These are phyloP conservation scores for Lithodes maja DNA, from an alignment of 2,888 invertebrate species.

Conservation along the genomic window DNA sequence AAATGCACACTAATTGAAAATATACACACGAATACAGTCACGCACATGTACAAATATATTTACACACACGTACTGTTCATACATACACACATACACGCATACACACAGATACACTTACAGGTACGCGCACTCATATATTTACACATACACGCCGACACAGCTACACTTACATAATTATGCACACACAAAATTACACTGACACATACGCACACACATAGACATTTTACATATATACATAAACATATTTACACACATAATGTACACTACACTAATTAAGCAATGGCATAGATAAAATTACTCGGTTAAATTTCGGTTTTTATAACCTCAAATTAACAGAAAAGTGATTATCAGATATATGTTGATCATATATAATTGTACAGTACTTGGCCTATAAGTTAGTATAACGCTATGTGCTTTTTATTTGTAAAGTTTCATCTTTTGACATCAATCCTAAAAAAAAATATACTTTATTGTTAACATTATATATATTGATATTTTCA, in stretches of 20 bases:
- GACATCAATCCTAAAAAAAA: no score
- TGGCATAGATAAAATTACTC: no score
- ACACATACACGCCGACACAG: conserved; percentile 11
- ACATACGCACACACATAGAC: conserved; percentile 9
- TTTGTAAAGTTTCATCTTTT: no score
- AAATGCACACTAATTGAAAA: no score
- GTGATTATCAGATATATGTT: no score
- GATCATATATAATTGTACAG: no score
- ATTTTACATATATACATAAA: background rate
- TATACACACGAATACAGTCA: conserved; percentile 21
- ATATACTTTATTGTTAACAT: no score
- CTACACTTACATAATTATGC: conserved; percentile 13
- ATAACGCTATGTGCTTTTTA: no score
- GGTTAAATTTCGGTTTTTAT: no score
- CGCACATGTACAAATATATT: background rate
- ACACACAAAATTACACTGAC: conserved; percentile 21
- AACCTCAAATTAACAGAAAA: no score
- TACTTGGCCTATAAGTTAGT: no score
- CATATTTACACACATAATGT: background rate
- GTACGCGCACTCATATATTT: background rate
- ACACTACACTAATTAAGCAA: no score
- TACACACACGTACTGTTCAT: conserved; percentile 3
- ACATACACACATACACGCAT: conserved; percentile 9
- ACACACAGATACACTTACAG: conserved; percentile 23
- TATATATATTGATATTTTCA: background rate